phyloP scores from a whole-genome alignment of 2,888 invertebrate genomes.

The Drosophila macrospina region DNA sequence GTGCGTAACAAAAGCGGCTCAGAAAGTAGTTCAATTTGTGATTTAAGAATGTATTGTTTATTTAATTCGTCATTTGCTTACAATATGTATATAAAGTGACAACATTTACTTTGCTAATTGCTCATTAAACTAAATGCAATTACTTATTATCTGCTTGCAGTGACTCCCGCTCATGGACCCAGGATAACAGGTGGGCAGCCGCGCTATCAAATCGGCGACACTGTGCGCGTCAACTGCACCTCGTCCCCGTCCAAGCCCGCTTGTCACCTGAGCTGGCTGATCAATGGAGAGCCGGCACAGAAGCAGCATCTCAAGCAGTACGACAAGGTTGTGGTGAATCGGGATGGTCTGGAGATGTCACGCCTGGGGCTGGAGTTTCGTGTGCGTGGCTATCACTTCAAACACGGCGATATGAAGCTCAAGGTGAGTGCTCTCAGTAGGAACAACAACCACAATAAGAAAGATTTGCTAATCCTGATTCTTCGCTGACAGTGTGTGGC shows the following conservation, averaged over 20 bases:
- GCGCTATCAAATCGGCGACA: constrained; percentile 93
- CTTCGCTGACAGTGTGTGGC: constrained; percentile 89
- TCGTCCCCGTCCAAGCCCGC: constrained; percentile 94
- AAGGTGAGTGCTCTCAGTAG: constrained; percentile 86
- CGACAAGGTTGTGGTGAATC: constrained; percentile 86
- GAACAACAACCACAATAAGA: fast-evolving
- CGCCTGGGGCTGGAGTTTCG: constrained; percentile 92
- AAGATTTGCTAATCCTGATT: neutral
- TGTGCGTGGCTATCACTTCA: constrained; percentile 92
- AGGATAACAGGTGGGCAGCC: constrained; percentile 92
- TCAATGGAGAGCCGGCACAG: constrained; percentile 92
- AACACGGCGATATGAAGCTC: constrained; percentile 93
- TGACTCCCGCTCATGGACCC: constrained; percentile 92
- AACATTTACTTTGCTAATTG: neutral
- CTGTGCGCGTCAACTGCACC: constrained; percentile 93
- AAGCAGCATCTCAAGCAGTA: constrained; percentile 86
- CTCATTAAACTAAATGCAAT: neutral
- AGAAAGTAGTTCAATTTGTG: neutral
- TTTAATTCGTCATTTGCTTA: neutral
- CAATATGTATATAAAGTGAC: neutral
- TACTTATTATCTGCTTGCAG: constrained; percentile 85
- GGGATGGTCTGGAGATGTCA: constrained; percentile 90
- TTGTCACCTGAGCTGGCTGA: constrained; percentile 93
- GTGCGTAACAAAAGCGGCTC: too few species aligned
- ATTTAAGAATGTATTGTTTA: neutral